Evolutionary conservation across 2,888 invertebrate species (phyloP).

Genomic region (Carcina quercana): DNA sequence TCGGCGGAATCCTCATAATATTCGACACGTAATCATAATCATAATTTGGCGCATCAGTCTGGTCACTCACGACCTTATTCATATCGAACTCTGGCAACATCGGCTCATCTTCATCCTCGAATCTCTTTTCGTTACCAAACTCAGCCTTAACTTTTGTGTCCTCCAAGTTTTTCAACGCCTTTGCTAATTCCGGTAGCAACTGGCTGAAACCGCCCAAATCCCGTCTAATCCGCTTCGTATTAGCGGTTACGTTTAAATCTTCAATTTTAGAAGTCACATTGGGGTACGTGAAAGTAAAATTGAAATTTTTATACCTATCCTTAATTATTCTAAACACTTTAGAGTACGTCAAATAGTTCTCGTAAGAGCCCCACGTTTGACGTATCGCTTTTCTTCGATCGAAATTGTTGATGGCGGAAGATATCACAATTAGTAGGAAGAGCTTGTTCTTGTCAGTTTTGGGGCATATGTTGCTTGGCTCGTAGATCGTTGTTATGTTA

Average conservation of each 20-base stretch:
- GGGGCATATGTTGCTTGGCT: constrained; percentile 74
- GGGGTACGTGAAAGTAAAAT: constrained; percentile 50
- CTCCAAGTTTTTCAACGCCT: constrained; percentile 41
- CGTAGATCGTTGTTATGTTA: constrained; percentile 79
- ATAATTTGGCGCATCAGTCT: constrained; percentile 24
- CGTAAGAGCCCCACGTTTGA: constrained; percentile 80
- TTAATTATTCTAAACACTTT: constrained; percentile 36
- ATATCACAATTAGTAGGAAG: constrained; percentile 82
- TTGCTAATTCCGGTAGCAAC: constrained; percentile 51
- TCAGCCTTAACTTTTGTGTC: constrained; percentile 33
- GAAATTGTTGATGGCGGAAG: constrained; percentile 81
- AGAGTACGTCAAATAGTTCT: constrained; percentile 39
- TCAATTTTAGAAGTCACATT: constrained; percentile 25
- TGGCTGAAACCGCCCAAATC: constrained; percentile 41
- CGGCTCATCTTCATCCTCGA: constrained; percentile 38
- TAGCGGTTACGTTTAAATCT: constrained; percentile 18
- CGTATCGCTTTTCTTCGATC: constrained; percentile 79
- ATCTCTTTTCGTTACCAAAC: constrained; percentile 35
- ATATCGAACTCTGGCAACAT: constrained; percentile 58
- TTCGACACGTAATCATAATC: constrained; percentile 53
- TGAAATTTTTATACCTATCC: constrained; percentile 50
- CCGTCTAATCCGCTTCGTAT: constrained; percentile 32
- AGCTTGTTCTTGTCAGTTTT: constrained; percentile 39
- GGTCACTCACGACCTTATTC: constrained; percentile 50
- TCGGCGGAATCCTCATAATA: constrained; percentile 64